Evolutionary conservation across 2,113 vertebrate species (phyloP).

Genomic region (Irena cyanogastra): DNA sequence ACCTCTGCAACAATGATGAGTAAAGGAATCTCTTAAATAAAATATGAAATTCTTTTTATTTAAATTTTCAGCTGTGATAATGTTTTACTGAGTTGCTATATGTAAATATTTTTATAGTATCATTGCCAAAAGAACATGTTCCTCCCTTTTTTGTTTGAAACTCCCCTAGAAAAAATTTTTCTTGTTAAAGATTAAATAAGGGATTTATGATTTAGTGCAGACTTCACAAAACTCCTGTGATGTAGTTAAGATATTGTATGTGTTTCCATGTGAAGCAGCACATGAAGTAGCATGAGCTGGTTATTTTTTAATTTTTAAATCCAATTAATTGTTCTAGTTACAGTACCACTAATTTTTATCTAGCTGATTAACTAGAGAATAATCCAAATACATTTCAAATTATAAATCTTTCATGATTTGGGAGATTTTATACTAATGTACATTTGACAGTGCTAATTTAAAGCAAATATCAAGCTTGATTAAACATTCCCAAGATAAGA

Average conservation of each 20-base stretch:
- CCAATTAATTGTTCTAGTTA: slow-evolving; percentile 73
- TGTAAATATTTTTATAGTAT: not conserved
- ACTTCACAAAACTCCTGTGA: not conserved
- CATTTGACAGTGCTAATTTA: slow-evolving; percentile 94
- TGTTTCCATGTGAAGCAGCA: not conserved
- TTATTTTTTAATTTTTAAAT: slow-evolving; percentile 58
- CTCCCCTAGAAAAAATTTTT: not conserved
- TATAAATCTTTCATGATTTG: slow-evolving; percentile 98
- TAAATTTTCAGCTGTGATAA: not conserved
- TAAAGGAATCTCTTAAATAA: not conserved
- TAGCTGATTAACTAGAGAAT: slow-evolving; percentile 88
- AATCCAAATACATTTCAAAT: slow-evolving; percentile 93
- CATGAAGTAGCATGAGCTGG: not conserved
- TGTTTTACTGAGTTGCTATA: not conserved
- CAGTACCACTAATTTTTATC: slow-evolving; percentile 74
- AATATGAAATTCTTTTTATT: not conserved
- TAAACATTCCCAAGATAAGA: slow-evolving; percentile 90
- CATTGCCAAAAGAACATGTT: not conserved
- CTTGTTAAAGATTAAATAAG: not conserved
- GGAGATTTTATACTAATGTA: slow-evolving; percentile 95
- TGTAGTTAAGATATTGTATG: not conserved
- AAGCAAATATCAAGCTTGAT: slow-evolving; percentile 97
- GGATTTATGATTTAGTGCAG: not conserved
- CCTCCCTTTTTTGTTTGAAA: not conserved
- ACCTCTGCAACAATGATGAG: not conserved